These are phyloP conservation scores for Xestoiulus laeticollis DNA, from an alignment of 2,888 invertebrate genomes.

Conservation along the genomic window DNA sequence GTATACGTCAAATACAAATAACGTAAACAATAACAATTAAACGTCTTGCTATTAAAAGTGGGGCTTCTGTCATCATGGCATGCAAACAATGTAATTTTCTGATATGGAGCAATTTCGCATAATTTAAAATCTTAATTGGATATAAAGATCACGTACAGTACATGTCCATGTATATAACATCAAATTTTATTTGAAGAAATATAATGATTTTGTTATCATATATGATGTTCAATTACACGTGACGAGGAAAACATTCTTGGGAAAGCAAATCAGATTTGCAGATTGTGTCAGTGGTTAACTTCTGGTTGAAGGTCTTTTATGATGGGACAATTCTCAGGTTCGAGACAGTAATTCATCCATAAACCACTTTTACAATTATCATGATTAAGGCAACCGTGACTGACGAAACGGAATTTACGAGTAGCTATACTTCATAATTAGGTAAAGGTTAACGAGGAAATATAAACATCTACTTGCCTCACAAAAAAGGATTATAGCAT, in stretches of 20 bases:
- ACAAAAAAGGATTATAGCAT: neutral
- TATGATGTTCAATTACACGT: neutral
- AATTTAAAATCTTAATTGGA: too few species aligned
- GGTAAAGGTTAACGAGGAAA: neutral
- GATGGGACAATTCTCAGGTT: neutral
- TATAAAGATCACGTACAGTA: too few species aligned
- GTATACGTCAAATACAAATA: too few species aligned
- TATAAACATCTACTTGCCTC: neutral
- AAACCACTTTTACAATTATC: constrained; percentile 33
- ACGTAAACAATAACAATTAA: too few species aligned
- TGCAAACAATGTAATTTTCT: too few species aligned
- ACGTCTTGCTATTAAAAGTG: too few species aligned
- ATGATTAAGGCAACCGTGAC: neutral
- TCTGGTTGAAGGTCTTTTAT: neutral
- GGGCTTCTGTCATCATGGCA: too few species aligned
- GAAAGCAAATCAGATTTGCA: neutral
- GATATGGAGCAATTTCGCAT: too few species aligned
- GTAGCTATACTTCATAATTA: neutral
- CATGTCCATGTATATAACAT: too few species aligned
- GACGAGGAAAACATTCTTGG: neutral
- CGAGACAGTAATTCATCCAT: neutral
- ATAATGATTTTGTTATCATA: too few species aligned
- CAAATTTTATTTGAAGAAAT: too few species aligned
- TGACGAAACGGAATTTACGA: constrained; percentile 1
- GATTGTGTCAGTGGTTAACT: neutral